Evolutionary conservation across 2,888 invertebrate species (phyloP), one percentile per base, ranked within the genome.

Genomic region (Lymantria monacha): DNA sequence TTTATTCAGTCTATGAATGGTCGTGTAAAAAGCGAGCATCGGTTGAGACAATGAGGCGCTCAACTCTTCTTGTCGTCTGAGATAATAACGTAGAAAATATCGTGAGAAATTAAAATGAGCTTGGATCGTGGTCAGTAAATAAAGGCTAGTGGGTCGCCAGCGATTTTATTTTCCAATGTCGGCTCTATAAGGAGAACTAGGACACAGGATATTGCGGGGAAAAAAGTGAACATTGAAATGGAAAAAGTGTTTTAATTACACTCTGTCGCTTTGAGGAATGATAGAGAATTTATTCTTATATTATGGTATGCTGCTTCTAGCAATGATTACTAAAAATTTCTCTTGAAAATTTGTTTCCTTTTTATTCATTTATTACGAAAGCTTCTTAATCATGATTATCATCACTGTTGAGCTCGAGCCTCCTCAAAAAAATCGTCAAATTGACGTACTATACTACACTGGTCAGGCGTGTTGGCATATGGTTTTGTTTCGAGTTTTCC

Each of bases 31-130:
- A 66, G 56, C 61, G 62, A 63, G 54, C 57, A 60, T 50, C 61
- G 63, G 51, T 52, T 67, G 68, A 69, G 71, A 79, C 75, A 81
- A 76, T 73, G 62, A 72, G 63, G 55, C 63, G 66, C 69, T 76
- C 72, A 73, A 72, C 73, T 72, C 51, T 57, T 60, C 67, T 69
- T 72, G 71, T 75, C 75, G 61, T 74, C 70, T 70, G 65, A 71
- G 69, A 79, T 74, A 76, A 77, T 81, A 85, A 81, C 75, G 66
- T 65, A 62, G 61, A 71, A 74, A 75, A 77, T 70, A 68, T 73
- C 68, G 69, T 66, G 70, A 76, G 79, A 81, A 85, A 87, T 87
- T 85, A 85, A 85, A 87, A 87, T 81, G 80, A 78, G 76, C 67
- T 57, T 49, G 51, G 49, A 69, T 63, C 72, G 72, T 70, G 76